Evolutionary conservation across 2,888 invertebrate genomes (phyloP).

Genomic region (Hydroisotoma schaefferi): DNA sequence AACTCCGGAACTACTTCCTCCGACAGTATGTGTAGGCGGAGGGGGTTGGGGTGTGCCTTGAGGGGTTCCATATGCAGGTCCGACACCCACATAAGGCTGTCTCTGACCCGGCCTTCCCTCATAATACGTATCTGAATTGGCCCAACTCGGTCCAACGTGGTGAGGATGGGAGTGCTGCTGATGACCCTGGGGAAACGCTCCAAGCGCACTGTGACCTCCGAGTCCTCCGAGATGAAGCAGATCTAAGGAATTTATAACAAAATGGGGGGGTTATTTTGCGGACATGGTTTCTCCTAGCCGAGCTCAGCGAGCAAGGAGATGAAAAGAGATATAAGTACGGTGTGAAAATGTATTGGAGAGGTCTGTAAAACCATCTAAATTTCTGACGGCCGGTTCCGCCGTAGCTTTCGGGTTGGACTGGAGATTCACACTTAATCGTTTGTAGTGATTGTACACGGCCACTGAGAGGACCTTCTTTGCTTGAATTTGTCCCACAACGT

Average conservation of each 20-base stretch:
- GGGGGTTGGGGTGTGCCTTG: conserved; percentile 28
- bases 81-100: conserved; percentile 32
- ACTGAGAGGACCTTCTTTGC: conserved; percentile 97
- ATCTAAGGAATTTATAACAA: conserved; percentile 59
- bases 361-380: conserved; percentile 46
- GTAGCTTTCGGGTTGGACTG: conserved; percentile 54
- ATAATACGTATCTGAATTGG: conserved; percentile 48
- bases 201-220: conserved; percentile 65
- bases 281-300: neutral
- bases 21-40: conserved; percentile 18
- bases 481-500: conserved; percentile 94
- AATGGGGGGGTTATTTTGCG: too few relatives aligned
- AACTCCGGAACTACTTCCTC: conserved; percentile 32
- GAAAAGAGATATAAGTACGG: conserved; percentile 23
- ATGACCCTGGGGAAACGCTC: conserved; percentile 50
- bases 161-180: conserved; percentile 40
- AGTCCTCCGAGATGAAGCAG: conserved; percentile 79
- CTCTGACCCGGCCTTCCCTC: conserved; percentile 42
- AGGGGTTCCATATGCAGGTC: conserved; percentile 29
- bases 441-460: conserved; percentile 98
- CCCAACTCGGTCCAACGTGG: conserved; percentile 46
- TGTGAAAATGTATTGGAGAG: conserved; percentile 45
- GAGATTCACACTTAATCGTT: conserved; percentile 91
- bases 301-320: neutral
- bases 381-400: conserved; percentile 38